phyloP scores from a whole-genome alignment of 2,797 vertebrate species.

The Chiroxiphia lanceolata region DNA sequence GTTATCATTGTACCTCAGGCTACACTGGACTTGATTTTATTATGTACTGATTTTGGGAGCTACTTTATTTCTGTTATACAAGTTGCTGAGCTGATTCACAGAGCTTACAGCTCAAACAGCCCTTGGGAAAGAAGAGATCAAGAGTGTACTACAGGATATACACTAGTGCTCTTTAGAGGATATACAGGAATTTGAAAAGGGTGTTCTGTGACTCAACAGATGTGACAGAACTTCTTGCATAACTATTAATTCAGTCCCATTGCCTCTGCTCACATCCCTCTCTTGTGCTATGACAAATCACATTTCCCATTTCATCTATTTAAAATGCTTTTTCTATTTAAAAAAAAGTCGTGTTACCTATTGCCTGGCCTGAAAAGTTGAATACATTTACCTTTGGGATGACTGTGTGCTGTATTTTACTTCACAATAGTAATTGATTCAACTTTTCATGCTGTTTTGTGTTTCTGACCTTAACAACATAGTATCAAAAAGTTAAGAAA shows the following conservation, averaged over 20 bases:
- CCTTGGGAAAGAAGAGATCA: background rate
- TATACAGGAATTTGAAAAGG: background rate
- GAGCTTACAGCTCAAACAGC: background rate
- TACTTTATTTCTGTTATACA: background rate
- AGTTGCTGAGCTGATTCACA: background rate
- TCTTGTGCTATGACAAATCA: background rate
- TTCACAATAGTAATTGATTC: background rate
- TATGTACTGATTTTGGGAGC: background rate
- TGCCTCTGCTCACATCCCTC: background rate
- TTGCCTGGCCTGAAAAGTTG: background rate
- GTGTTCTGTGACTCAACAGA: background rate
- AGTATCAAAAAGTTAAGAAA: background rate
- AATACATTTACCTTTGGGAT: background rate
- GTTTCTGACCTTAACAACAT: background rate
- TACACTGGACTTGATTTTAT: background rate
- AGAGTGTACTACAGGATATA: background rate
- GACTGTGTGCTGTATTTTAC: background rate
- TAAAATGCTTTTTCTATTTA: background rate
- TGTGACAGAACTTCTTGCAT: background rate
- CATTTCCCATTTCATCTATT: background rate
- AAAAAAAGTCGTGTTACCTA: background rate
- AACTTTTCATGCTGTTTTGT: background rate
- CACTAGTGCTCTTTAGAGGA: background rate
- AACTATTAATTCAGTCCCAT: background rate
- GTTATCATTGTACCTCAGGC: background rate